Percentiles rank a stretch among this genome's conserved stretches.
These are phyloP conservation scores for Geotrypetes seraphini DNA, from an alignment of 2,797 vertebrate genomes.

Conservation along the genomic window DNA sequence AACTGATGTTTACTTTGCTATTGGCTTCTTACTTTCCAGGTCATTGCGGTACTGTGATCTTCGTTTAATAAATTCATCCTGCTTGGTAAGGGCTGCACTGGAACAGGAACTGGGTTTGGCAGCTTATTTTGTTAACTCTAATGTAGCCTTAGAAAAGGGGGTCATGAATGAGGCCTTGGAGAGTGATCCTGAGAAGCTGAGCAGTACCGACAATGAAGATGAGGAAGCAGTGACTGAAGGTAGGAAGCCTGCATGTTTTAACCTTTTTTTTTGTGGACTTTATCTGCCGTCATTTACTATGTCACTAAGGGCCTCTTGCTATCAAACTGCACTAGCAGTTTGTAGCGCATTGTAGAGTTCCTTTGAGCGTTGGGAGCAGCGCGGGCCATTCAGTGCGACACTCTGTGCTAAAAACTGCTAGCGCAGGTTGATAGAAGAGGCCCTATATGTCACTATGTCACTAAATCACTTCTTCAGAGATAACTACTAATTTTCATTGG, in stretches of 20 bases:
- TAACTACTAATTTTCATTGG: too few species aligned
- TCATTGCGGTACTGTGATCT: slow-evolving; percentile 93
- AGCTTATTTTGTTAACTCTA: slow-evolving; percentile 76
- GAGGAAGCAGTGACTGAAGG: slow-evolving; percentile 70
- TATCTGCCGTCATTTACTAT: too few species aligned
- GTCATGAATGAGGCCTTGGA: slow-evolving; percentile 68
- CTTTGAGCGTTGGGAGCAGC: too few species aligned
- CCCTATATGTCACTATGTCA: too few species aligned
- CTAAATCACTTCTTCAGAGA: too few species aligned
- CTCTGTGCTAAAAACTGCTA: too few species aligned
- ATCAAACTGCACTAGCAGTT: too few species aligned
- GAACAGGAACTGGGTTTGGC: slow-evolving; percentile 94
- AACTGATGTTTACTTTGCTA: too few species aligned
- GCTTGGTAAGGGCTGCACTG: slow-evolving; percentile 77
- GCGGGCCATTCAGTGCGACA: too few species aligned
- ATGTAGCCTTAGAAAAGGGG: slow-evolving; percentile 48
- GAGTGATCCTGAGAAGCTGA: slow-evolving; percentile 86
- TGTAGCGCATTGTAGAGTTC: too few species aligned
- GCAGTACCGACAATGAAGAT: slow-evolving; percentile 90
- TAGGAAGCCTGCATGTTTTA: slow-evolving; percentile 20
- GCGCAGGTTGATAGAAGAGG: too few species aligned
- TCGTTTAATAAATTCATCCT: slow-evolving; percentile 82
- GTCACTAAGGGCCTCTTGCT: too few species aligned
- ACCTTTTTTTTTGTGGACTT: accelerated
- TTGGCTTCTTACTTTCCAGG: slow-evolving; percentile 44